Evolutionary conservation across 2,113 vertebrate species (phyloP).

Genomic region (Syrmaticus mikado): DNA sequence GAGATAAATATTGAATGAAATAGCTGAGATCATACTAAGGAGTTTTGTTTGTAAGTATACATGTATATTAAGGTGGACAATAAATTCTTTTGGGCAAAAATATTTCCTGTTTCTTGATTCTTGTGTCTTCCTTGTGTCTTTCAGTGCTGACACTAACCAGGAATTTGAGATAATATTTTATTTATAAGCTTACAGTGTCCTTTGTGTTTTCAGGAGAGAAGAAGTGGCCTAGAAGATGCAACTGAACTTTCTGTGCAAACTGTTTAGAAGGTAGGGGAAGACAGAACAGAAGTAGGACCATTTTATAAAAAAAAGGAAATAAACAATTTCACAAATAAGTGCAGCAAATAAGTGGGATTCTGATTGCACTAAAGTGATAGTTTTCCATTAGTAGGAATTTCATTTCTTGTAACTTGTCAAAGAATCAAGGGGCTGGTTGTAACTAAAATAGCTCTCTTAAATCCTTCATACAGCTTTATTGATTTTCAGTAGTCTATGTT

Average conservation of each 20-base stretch:
- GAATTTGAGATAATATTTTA: background rate
- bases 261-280: fast-evolving
- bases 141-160: background rate
- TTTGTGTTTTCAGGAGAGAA: background rate
- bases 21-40: background rate
- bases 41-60: background rate
- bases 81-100: background rate
- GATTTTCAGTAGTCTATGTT: background rate
- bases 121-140: background rate
- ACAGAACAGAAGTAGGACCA: background rate
- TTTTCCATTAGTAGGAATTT: background rate
- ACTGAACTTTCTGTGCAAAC: background rate
- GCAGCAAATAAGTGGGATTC: fast-evolving
- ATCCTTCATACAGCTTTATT: background rate
- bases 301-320: background rate
- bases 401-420: background rate
- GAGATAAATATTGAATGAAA: background rate
- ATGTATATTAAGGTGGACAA: background rate
- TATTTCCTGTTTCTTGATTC: background rate
- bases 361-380: background rate
- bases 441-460: background rate
- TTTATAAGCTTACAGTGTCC: background rate
- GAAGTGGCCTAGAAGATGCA: background rate
- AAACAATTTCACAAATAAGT: background rate
- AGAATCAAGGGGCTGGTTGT: background rate